These are phyloP conservation scores for Chondrosia reniformis DNA, from an alignment of 37 sponge, comb jelly and placozoan species.

Conservation along the genomic window DNA sequence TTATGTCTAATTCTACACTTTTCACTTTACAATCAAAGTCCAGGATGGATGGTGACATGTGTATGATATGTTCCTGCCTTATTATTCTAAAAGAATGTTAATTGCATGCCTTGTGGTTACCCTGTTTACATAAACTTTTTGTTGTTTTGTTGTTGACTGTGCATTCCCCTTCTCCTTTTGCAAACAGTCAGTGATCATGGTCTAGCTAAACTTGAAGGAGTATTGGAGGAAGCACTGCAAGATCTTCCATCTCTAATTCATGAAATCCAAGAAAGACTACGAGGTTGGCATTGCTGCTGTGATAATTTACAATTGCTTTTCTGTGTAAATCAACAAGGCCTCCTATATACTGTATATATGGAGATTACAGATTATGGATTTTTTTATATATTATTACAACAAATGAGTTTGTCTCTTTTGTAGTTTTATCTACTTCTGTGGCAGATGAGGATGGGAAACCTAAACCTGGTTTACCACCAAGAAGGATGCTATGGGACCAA, in stretches of 20 bases:
- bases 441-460: constrained; percentile 61
- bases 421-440: constrained; percentile 51
- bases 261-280: constrained; percentile 75
- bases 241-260: constrained; percentile 62
- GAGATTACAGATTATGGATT: no score
- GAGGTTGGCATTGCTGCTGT: constrained; percentile 18
- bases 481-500: constrained; percentile 66
- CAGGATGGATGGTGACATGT: no score
- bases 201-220: constrained; percentile 46
- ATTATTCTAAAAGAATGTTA: no score
- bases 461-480: constrained; percentile 46
- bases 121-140: no score
- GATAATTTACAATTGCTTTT: not conserved
- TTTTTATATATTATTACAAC: no score
- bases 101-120: no score
- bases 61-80: no score
- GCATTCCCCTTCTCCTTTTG: not conserved
- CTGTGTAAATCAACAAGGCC: not conserved
- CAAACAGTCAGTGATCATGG: constrained; percentile 74
- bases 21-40: no score
- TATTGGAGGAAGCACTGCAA: constrained; percentile 71
- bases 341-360: not conserved
- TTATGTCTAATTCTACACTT: no score
- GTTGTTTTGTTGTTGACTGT: no score
- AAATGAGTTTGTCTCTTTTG: no score